A percentile compares a stretch with the other conserved stretches of the same genome.
Conservation (phyloP, 2,797 vertebrate species). For the Siniperca obscura region DNA sequence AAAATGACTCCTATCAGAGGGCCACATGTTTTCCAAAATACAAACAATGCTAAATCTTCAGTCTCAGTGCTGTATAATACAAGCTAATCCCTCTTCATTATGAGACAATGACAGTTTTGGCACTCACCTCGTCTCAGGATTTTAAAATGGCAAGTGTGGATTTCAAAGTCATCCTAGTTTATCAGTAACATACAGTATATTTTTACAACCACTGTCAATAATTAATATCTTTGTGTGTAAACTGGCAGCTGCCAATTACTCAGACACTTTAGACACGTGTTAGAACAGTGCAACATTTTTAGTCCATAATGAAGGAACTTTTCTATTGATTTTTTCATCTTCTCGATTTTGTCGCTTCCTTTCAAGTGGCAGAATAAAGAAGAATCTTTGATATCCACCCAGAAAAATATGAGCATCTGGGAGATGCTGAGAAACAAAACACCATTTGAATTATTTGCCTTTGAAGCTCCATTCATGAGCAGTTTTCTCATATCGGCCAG, state of each 20-base stretch:
- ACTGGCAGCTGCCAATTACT: slow-evolving; percentile 46
- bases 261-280: slow-evolving; percentile 38
- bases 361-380: slow-evolving; percentile 76
- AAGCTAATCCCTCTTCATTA: slow-evolving; percentile 64
- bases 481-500: slow-evolving; percentile 53
- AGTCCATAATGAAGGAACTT: slow-evolving; percentile 67
- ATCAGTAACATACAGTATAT: slow-evolving; percentile 33
- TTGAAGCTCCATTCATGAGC: slow-evolving; percentile 72
- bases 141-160: slow-evolving; percentile 40
- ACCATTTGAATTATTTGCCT: slow-evolving; percentile 72
- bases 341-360: slow-evolving; percentile 60
- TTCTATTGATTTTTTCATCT: slow-evolving; percentile 68
- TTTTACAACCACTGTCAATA: slow-evolving; percentile 33
- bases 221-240: slow-evolving; percentile 37
- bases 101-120: slow-evolving; percentile 53
- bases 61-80: slow-evolving; percentile 41
- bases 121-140: slow-evolving; percentile 39
- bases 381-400: slow-evolving; percentile 76
- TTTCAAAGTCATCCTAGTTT: slow-evolving; percentile 46
- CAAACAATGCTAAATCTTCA: slow-evolving; percentile 40
- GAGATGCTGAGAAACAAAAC: slow-evolving; percentile 75
- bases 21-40: neutral
- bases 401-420: slow-evolving; percentile 79
- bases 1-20: slow-evolving; percentile 20
- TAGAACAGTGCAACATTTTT: slow-evolving; percentile 53